phyloP scores from a whole-genome alignment of 2,113 vertebrate species.

The Cinclus cinclus region DNA sequence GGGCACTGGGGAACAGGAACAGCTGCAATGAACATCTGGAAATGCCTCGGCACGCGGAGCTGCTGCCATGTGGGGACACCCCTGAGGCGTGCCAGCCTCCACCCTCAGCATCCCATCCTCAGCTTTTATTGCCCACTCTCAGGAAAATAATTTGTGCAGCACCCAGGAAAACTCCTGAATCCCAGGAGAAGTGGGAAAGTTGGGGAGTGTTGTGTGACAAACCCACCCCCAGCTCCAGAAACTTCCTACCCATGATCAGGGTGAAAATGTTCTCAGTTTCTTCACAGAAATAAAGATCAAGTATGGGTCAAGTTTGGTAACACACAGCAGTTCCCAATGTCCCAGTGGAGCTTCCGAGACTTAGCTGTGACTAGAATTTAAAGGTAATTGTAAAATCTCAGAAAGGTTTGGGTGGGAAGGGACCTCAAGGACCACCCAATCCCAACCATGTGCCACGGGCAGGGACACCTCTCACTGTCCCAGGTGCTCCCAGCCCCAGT shows the following conservation, averaged over 20 bases:
- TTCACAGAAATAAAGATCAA: background rate
- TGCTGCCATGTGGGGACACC: background rate
- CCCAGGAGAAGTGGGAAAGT: background rate
- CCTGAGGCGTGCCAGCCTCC: background rate
- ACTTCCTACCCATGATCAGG: rapidly evolving
- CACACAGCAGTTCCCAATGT: rapidly evolving
- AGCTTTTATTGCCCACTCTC: too few relatives aligned
- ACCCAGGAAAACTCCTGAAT: background rate
- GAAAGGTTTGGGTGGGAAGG: background rate
- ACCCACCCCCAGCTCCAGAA: background rate
- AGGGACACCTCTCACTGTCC: background rate
- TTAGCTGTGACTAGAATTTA: background rate
- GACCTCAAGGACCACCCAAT: rapidly evolving
- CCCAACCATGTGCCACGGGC: background rate
- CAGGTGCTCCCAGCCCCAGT: background rate
- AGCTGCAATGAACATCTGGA: rapidly evolving
- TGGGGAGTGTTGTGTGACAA: background rate
- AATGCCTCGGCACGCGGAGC: background rate
- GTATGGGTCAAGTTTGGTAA: rapidly evolving
- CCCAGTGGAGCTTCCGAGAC: background rate
- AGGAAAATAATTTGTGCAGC: background rate
- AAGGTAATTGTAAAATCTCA: background rate
- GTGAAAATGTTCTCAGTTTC: background rate
- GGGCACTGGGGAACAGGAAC: background rate
- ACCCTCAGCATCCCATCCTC: rapidly evolving